Base-by-base conservation (phyloP, 2,113 vertebrate species). In the Rutilus rutilus region DNA sequence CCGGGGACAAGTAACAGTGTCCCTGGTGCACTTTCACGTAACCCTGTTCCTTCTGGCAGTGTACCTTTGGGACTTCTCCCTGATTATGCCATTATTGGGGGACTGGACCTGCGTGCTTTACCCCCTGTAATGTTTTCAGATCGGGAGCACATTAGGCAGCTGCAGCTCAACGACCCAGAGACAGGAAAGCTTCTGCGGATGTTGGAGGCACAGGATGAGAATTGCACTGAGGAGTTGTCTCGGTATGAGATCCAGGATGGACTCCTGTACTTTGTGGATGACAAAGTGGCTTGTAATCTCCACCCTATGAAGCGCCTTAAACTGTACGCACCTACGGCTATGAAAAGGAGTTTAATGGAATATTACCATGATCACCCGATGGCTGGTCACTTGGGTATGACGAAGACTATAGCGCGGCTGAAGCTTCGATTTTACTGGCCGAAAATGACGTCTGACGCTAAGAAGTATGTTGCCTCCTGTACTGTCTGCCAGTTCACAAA, bases 21-120 rank as follows among this genome's bases (percentile, higher is more conserved):
- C 8, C 23, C 75, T 0, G 86, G 80, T 57, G 82, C 54, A 36
- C 36, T 42, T 39, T 50, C 3, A 0, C 47, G 12, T 50, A 50
- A 50, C 12, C 47, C 47, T 50, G 47, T 50, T 50, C 12, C 47
- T 14, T 50, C 47, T 12, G 14, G 47, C 0, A 4, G 4, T 50
- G 47, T 14, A 50, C 47, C 12, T 12, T 50, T 50, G 14, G 77
- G 80, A 59, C 15, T 54, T 10, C 47, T 78, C 5, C 59, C 80
- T 19, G 27, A n/a, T 4, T 62, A 62, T 74, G 57, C 78, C n/a
- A 45, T 86, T 12, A 74, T 86, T 52, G n/a, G 78, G 10, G 25
- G 9, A 25, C 65, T 69, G 36, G 65, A 69, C 65, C 30, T 69
- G 12, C 4, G 14, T 36, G 19, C 65, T 69, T 36, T 69, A 19